Percentiles rank a stretch among this genome's conserved stretches.
Evolutionary conservation across 92 coral and sea anemone species (phyloP).

Genomic region (Hydrozoanthus gracilis): DNA sequence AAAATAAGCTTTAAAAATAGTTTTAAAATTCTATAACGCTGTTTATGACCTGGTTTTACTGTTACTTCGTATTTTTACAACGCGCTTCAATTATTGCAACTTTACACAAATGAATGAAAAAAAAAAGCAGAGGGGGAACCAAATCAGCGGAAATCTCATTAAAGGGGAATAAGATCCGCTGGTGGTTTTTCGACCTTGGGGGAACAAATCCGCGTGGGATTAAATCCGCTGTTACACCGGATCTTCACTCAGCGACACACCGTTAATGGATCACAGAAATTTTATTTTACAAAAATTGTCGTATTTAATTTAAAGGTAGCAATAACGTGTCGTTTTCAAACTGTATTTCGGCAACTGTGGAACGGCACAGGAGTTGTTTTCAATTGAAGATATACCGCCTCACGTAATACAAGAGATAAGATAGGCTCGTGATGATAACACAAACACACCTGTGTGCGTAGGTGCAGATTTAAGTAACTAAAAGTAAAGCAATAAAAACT

Average conservation of each 20-base stretch:
- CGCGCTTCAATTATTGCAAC: no score
- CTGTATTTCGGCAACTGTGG: slow-evolving; percentile 11
- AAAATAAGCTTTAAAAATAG: no score
- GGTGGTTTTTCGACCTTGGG: no score
- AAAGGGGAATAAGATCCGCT: background rate
- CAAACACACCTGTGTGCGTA: background rate
- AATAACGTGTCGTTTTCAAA: background rate
- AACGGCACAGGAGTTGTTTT: background rate
- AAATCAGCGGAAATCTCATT: background rate
- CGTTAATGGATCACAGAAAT: background rate
- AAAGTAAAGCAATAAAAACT: no score
- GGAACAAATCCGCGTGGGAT: background rate
- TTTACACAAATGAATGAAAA: no score
- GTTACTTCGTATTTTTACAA: no score
- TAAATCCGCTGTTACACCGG: no score
- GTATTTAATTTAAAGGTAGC: background rate
- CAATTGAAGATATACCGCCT: slow-evolving; percentile 19
- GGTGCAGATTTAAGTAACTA: background rate
- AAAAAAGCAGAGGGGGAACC: no score
- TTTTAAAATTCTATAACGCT: no score
- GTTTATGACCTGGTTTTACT: no score
- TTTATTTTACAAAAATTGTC: background rate
- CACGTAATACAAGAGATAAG: background rate
- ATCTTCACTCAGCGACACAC: slow-evolving; percentile 15
- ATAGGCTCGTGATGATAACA: background rate